Conservation (phyloP, 1,140 invertebrate species). For the Liolophura sinensis region DNA sequence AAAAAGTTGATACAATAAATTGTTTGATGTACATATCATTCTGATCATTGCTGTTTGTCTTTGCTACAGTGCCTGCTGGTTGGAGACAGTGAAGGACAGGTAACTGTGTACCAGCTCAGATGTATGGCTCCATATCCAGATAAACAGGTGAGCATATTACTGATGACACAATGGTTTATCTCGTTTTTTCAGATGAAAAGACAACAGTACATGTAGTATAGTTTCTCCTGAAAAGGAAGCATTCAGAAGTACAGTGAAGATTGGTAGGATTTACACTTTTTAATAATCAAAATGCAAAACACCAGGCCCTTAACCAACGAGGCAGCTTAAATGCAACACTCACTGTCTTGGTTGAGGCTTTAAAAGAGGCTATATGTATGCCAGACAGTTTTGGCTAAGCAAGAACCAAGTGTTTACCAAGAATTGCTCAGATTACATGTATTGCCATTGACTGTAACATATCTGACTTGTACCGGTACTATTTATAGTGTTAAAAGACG, state of each 20-base stretch:
- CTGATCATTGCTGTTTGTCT: slow-evolving; percentile 2
- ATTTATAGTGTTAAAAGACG: too few relatives aligned
- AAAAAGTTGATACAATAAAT: too few relatives aligned
- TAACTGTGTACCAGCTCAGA: slow-evolving; percentile 53
- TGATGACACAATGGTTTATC: slow-evolving; percentile 3
- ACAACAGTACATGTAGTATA: neutral
- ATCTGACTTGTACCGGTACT: too few relatives aligned
- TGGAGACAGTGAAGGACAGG: slow-evolving; percentile 55
- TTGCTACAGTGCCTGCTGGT: slow-evolving; percentile 53
- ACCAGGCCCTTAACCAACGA: neutral
- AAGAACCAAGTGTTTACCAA: too few relatives aligned
- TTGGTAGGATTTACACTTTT: neutral
- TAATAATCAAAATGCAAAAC: neutral
- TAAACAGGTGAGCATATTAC: slow-evolving; percentile 31
- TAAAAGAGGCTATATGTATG: too few relatives aligned
- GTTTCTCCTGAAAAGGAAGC: neutral
- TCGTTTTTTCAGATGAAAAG: neutral
- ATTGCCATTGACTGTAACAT: too few relatives aligned
- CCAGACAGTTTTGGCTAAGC: too few relatives aligned
- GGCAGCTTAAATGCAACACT: neutral
- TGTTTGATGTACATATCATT: too few relatives aligned
- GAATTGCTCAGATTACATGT: too few relatives aligned
- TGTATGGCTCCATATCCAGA: slow-evolving; percentile 40
- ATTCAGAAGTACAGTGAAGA: neutral
- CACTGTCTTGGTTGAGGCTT: neutral